Evolutionary conservation across 2,888 invertebrate species (phyloP).

Genomic region (Anorthoa munda): DNA sequence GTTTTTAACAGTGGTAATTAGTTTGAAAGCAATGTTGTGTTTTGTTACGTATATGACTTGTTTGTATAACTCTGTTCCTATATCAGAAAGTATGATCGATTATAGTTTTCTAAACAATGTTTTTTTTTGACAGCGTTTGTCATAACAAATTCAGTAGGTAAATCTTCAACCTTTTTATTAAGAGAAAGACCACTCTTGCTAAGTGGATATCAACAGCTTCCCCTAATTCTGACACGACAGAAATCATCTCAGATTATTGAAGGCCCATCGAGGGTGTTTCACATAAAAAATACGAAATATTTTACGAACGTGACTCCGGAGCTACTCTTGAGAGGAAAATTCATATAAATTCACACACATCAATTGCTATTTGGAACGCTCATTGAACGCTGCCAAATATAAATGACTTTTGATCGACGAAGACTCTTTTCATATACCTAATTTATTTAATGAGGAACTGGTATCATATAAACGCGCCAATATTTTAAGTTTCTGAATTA

Average conservation of each 20-base stretch:
- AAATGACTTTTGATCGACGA: not conserved
- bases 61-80: not conserved
- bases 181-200: not conserved
- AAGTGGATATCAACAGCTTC: conserved; percentile 25
- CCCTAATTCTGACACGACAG: conserved; percentile 25
- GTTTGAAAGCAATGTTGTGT: conserved; percentile 11
- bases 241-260: conserved; percentile 58
- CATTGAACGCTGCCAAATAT: conserved; percentile 5
- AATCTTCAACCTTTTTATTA: not conserved
- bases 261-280: conserved; percentile 46
- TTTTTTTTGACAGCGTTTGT: not conserved
- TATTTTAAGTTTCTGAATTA: not conserved
- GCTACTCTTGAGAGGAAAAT: conserved; percentile 47
- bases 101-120: not conserved
- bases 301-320: conserved; percentile 49
- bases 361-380: conserved; percentile 25
- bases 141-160: not conserved
- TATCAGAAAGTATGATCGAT: not conserved
- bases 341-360: conserved; percentile 36
- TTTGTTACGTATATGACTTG: not conserved
- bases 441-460: not conserved
- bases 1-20: no score
- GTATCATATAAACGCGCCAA: not conserved
- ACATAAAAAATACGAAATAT: conserved; percentile 62
- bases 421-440: not conserved